phyloP scores from a whole-genome alignment of 2,888 invertebrate genomes.

The Autographa gamma region DNA sequence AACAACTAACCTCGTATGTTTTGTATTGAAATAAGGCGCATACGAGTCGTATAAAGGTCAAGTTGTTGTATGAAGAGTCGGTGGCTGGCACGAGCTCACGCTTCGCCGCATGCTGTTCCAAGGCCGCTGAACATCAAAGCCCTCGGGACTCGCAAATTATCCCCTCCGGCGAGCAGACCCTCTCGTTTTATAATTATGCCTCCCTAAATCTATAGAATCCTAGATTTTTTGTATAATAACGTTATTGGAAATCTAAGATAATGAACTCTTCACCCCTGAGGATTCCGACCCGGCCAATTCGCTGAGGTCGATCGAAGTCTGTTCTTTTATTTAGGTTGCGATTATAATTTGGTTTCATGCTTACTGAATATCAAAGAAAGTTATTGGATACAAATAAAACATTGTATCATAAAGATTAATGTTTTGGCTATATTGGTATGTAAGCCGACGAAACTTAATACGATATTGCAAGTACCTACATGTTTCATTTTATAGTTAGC shows the following conservation, averaged over 20 bases:
- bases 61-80: slow-evolving; percentile 71
- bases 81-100: slow-evolving; percentile 66
- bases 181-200: slow-evolving; percentile 60
- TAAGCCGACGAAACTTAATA: no score
- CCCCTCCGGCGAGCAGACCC: slow-evolving; percentile 75
- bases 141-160: slow-evolving; percentile 73
- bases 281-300: slow-evolving; percentile 12
- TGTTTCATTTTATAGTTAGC: not conserved
- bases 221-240: slow-evolving; percentile 39
- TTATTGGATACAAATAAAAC: not conserved
- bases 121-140: slow-evolving; percentile 86
- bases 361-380: slow-evolving; percentile 6
- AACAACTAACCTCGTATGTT: not conserved
- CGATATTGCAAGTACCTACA: not conserved
- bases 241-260: slow-evolving; percentile 29
- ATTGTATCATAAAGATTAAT: not conserved
- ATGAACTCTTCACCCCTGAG: slow-evolving; percentile 10
- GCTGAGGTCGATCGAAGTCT: slow-evolving; percentile 12
- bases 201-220: slow-evolving; percentile 63
- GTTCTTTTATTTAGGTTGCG: slow-evolving; percentile 6
- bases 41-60: slow-evolving; percentile 77
- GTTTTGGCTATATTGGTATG: not conserved
- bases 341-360: not conserved
- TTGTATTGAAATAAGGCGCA: slow-evolving; percentile 8
- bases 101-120: slow-evolving; percentile 72